These are phyloP conservation scores for Leptinotarsa undecemlineata DNA, from an alignment of 1,140 invertebrate species.

Conservation along the genomic window DNA sequence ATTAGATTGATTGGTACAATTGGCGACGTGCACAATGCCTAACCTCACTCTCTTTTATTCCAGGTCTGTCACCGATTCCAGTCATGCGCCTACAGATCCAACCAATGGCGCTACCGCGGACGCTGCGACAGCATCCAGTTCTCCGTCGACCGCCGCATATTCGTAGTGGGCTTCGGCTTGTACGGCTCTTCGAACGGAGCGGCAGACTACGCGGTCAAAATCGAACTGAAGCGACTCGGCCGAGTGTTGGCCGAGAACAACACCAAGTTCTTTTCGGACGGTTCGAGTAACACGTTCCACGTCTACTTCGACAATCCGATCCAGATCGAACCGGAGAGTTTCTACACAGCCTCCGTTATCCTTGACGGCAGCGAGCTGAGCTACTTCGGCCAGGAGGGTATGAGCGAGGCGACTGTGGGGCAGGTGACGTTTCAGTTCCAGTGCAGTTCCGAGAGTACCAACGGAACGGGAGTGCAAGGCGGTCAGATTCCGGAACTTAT, in stretches of 20 bases:
- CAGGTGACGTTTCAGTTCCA: constrained; percentile 93
- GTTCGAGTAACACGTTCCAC: constrained; percentile 90
- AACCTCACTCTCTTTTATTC: constrained; percentile 32
- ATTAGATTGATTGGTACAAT: background rate
- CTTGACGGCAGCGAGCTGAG: constrained; percentile 88
- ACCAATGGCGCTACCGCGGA: constrained; percentile 92
- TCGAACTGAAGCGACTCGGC: constrained; percentile 84
- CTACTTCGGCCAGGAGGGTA: constrained; percentile 93
- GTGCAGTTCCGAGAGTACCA: constrained; percentile 91
- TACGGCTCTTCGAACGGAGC: constrained; percentile 91
- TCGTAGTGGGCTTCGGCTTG: constrained; percentile 88
- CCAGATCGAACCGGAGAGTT: constrained; percentile 87
- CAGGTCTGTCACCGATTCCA: constrained; percentile 92
- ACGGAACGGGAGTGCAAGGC: constrained; percentile 91
- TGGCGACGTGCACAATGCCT: too few species aligned
- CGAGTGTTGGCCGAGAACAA: constrained; percentile 85
- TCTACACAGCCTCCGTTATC: constrained; percentile 88
- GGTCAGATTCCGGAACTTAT: constrained; percentile 93
- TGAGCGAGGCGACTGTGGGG: constrained; percentile 87
- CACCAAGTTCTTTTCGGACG: constrained; percentile 91
- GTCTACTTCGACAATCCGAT: constrained; percentile 93
- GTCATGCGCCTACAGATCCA: constrained; percentile 93
- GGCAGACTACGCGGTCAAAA: constrained; percentile 88
- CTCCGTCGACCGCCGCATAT: constrained; percentile 88
- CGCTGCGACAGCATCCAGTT: constrained; percentile 92